Evolutionary conservation across 2,888 invertebrate species (phyloP).

Genomic region (Drosophila prolongata): DNA sequence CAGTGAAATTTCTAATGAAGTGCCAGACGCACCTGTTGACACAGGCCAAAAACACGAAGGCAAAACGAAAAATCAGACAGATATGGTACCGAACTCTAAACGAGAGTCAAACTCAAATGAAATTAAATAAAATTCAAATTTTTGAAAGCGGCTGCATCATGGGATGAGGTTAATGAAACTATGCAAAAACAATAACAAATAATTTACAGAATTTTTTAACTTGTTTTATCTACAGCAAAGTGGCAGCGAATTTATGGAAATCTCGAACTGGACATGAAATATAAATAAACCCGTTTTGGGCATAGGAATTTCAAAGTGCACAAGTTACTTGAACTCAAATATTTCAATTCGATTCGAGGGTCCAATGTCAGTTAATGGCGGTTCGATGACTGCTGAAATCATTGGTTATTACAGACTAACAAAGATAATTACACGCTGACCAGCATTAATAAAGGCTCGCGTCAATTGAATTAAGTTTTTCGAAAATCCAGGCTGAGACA

Average conservation of each 20-base stretch:
- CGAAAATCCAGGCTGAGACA: neutral
- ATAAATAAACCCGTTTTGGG: slow-evolving; percentile 23
- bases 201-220: slow-evolving; percentile 32
- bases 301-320: slow-evolving; percentile 3
- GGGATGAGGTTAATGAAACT: slow-evolving; percentile 17
- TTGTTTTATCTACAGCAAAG: slow-evolving; percentile 14
- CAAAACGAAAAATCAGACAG: slow-evolving; percentile 19
- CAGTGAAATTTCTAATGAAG: slow-evolving; percentile 61
- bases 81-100: slow-evolving; percentile 28
- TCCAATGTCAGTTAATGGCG: slow-evolving; percentile 11
- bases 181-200: slow-evolving; percentile 35
- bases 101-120: slow-evolving; percentile 47
- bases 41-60: slow-evolving; percentile 33
- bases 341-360: slow-evolving; percentile 41
- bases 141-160: slow-evolving; percentile 6
- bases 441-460: slow-evolving; percentile 17
- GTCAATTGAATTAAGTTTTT: slow-evolving; percentile 52
- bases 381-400: slow-evolving; percentile 37
- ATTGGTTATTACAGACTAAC: slow-evolving; percentile 30
- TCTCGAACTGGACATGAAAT: slow-evolving; percentile 11
- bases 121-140: slow-evolving; percentile 62
- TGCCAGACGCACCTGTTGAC: slow-evolving; percentile 75
- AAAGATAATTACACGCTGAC: slow-evolving; percentile 44
- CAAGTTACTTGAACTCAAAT: slow-evolving; percentile 6
- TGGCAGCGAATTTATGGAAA: slow-evolving; percentile 14